Evolutionary conservation across 2,113 vertebrate genomes (phyloP), one percentile per base, ranked within the genome.

Genomic region (Eulemur rufifrons): DNA sequence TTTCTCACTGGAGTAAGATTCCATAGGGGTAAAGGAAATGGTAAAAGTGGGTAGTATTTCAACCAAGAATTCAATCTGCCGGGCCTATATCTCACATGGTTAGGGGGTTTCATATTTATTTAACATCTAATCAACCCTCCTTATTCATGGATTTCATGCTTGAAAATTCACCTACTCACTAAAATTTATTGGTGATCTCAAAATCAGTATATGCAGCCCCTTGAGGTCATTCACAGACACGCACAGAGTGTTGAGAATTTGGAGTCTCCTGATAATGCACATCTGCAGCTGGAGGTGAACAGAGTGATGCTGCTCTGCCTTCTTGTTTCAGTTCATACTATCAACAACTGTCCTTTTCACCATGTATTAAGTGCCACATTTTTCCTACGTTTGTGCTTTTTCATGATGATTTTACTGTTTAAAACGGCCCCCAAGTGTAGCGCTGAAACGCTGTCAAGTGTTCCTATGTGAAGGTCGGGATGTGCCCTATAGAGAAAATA

Each of bases 191-290:
- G 45, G 45, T n/a, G 6, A 42, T 2, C 34, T 18, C 8, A 32
- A 56, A 80, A 59, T 66, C 34, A 56, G 5, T 84, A 78, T 50
- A 5, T 64, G 13, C 0, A 47, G 64, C n/a, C 54, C 42, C 42
- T 5, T 3, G 6, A 25, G 4, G n/a, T 73, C 61, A 71, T n/a
- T 78, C 63, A 50, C 21, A 78, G 23, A 71, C 3, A 42, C 3
- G 27, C 6, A 3, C 18, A 23, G 12, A 59, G 4, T 47, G 29
- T 25, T 39, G 17, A 73, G 32, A 86, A 78, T 17, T 6, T 4
- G 15, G 1, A 61, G 34, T 66, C 20, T 20, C 13, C 5, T 11
- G 17, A 66, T 7, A 3, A 3, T 0, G 0, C 7, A 15, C 8
- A 1, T 27, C 66, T 8, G 50, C 25, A 84, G 20, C 14, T 37